These are phyloP conservation scores for Rattus rattus DNA, from an alignment of 2,113 vertebrate species.

Conservation along the genomic window DNA sequence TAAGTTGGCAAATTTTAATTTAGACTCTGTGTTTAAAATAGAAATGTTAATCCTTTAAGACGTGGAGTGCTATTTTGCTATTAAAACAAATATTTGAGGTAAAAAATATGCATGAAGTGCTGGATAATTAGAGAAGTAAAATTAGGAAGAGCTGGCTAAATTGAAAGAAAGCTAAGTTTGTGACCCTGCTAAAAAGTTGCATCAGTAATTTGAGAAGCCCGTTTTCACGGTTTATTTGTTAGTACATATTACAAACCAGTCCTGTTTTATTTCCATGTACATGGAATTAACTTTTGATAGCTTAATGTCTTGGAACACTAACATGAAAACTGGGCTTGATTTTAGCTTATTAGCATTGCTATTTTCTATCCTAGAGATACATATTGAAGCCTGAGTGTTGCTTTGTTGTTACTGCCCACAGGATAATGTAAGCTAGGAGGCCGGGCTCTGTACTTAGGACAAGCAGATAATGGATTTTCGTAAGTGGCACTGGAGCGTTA, in stretches of 20 bases:
- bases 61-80: constrained; percentile 18
- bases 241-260: constrained; percentile 49
- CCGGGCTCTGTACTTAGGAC: constrained; percentile 16
- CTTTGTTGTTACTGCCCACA: constrained; percentile 43
- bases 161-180: constrained; percentile 37
- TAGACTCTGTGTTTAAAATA: constrained; percentile 43
- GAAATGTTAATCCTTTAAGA: constrained; percentile 33
- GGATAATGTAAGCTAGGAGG: neutral
- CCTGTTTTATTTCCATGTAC: neutral
- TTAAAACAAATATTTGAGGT: constrained; percentile 8
- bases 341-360: neutral
- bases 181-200: constrained; percentile 42
- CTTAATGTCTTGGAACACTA: constrained; percentile 29
- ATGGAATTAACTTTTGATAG: constrained; percentile 47
- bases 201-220: constrained; percentile 54
- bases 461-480: constrained; percentile 45
- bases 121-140: constrained; percentile 31
- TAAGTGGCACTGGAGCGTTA: neutral
- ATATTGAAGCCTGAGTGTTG: constrained; percentile 3
- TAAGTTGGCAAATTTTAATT: constrained; percentile 55
- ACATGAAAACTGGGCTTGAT: constrained; percentile 11
- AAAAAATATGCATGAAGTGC: constrained; percentile 33
- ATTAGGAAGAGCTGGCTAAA: constrained; percentile 11
- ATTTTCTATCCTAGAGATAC: constrained; percentile 38
- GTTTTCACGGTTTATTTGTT: constrained; percentile 56